A percentile compares a stretch with the other conserved stretches of the same genome.
Evolutionary conservation across 2,113 vertebrate species (phyloP).

Genomic region (Pygoscelis antarcticus): DNA sequence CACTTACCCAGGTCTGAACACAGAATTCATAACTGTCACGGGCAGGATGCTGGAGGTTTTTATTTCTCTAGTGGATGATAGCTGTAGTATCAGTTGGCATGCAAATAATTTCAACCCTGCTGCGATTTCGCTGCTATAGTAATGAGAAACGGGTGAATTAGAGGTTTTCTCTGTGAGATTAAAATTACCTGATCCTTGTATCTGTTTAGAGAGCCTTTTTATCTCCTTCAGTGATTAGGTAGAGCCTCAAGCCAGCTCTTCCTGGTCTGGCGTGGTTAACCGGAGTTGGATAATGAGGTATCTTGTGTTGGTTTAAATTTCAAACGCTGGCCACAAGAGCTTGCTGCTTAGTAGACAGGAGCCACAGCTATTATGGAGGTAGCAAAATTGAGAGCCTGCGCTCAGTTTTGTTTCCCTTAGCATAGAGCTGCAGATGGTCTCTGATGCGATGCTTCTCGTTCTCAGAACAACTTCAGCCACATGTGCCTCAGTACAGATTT

Average conservation of each 20-base stretch:
- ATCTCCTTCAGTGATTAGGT: background rate
- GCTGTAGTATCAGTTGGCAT: background rate
- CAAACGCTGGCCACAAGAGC: background rate
- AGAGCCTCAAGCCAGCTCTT: background rate
- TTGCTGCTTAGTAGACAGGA: background rate
- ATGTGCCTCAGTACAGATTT: slow-evolving; percentile 86
- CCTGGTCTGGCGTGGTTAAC: background rate
- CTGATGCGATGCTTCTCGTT: background rate
- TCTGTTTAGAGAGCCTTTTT: background rate
- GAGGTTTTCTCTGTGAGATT: background rate
- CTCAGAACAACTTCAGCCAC: slow-evolving; percentile 78
- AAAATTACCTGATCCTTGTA: background rate
- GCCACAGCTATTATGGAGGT: background rate
- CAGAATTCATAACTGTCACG: rapidly evolving
- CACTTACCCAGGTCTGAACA: background rate
- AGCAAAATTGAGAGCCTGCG: no score
- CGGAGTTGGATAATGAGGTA: background rate
- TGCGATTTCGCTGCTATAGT: background rate
- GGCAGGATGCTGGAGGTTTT: background rate
- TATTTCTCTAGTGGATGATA: background rate
- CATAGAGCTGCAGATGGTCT: background rate
- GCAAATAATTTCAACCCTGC: background rate
- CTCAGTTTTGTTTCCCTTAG: background rate
- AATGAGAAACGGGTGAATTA: background rate
- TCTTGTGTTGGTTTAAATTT: background rate